Evolutionary conservation across 1,140 invertebrate species (phyloP).

Genomic region (Atopsyche davidsoni): DNA sequence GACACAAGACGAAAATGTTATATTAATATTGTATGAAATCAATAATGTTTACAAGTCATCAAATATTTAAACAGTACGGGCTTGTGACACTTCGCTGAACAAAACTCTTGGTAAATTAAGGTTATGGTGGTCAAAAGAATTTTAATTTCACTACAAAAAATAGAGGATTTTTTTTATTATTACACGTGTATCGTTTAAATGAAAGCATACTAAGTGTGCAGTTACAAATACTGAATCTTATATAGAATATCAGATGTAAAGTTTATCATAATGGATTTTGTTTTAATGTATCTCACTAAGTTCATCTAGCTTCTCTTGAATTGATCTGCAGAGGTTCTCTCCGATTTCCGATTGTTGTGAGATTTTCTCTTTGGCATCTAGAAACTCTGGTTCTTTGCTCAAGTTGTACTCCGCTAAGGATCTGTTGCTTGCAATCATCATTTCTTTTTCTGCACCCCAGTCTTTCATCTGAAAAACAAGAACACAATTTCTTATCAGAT

Average conservation of each 20-base stretch:
- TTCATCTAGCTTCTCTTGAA: slow-evolving; percentile 63
- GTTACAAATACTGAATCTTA: not conserved
- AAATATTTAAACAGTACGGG: no score
- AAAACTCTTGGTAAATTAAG: no score
- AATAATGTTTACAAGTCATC: no score
- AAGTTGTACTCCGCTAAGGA: slow-evolving; percentile 84
- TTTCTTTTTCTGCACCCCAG: slow-evolving; percentile 75
- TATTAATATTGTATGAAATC: no score
- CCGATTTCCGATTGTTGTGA: slow-evolving; percentile 63
- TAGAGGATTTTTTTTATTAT: no score
- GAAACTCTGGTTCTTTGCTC: slow-evolving; percentile 71
- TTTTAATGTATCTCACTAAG: slow-evolving; percentile 60
- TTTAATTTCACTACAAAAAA: no score
- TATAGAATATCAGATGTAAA: not conserved
- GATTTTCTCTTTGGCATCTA: slow-evolving; percentile 62
- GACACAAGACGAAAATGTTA: no score
- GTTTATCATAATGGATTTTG: no score
- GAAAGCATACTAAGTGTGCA: no score
- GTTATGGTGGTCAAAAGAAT: no score
- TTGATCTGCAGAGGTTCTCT: slow-evolving; percentile 55
- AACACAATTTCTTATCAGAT: not conserved
- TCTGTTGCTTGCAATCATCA: slow-evolving; percentile 77
- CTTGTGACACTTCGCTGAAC: no score
- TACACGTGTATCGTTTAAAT: no score
- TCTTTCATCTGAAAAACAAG: slow-evolving; percentile 66